A percentile compares a stretch with the other conserved stretches of the same genome.
Evolutionary conservation across 53 echinoderm and acorn worm species (phyloP).

Genomic region (Temnopleurus reevesii): DNA sequence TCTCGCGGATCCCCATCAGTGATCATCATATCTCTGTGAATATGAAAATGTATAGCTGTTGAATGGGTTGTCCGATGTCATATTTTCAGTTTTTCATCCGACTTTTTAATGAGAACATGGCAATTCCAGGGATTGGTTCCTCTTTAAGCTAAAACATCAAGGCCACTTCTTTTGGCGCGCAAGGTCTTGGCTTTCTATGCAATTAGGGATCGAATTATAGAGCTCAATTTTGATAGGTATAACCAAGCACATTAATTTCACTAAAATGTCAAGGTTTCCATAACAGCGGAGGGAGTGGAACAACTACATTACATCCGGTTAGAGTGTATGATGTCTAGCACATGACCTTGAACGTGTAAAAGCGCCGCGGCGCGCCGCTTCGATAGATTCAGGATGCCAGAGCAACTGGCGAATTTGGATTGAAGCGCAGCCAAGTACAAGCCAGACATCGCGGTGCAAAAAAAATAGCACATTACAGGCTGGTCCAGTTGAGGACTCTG

Average conservation of each 20-base stretch:
- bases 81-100: too few species aligned
- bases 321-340: not conserved
- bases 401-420: too few species aligned
- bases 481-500: not conserved
- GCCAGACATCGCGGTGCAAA: not conserved
- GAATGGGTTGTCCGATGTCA: too few species aligned
- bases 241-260: not conserved
- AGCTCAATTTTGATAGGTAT: not conserved
- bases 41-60: too few species aligned
- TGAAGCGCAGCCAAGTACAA: not conserved
- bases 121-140: too few species aligned
- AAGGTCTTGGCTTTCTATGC: too few species aligned
- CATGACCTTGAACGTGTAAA: not conserved
- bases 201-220: too few species aligned
- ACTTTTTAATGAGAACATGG: too few species aligned
- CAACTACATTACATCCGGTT: not conserved
- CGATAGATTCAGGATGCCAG: not conserved
- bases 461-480: not conserved
- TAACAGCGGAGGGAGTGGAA: not conserved
- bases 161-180: too few species aligned
- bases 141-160: too few species aligned
- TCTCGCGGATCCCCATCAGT: too few species aligned
- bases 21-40: too few species aligned
- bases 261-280: constrained; percentile 1
- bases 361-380: not conserved